These are phyloP conservation scores for Pseudopodoces humilis DNA, from an alignment of 2,113 vertebrate genomes.

Conservation along the genomic window DNA sequence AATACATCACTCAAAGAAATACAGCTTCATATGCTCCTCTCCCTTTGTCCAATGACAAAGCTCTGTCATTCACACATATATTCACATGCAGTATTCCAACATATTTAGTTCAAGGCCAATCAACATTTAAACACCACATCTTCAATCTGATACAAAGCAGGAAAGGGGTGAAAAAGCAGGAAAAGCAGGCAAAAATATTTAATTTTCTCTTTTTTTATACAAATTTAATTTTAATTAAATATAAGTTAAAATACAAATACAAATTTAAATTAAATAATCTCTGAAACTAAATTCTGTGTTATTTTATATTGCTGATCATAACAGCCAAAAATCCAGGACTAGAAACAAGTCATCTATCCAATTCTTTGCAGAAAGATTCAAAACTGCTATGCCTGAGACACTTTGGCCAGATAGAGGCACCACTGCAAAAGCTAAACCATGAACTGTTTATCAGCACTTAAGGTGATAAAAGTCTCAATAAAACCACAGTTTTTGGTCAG, in stretches of 20 bases:
- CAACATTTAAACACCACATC: background rate
- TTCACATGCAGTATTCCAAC: background rate
- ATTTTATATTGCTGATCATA: background rate
- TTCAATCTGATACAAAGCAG: background rate
- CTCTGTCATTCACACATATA: background rate
- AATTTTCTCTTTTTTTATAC: background rate
- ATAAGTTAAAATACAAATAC: too few species aligned
- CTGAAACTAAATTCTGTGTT: background rate
- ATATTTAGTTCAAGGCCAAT: background rate
- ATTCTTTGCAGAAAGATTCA: background rate
- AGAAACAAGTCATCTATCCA: background rate
- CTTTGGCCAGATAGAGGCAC: background rate
- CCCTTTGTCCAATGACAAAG: background rate
- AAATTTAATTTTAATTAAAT: background rate
- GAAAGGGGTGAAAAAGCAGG: background rate
- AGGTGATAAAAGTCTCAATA: background rate
- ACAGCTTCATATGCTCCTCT: background rate
- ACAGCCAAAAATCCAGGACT: background rate
- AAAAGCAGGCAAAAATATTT: background rate
- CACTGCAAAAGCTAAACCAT: background rate
- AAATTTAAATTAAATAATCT: background rate
- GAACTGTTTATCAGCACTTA: background rate
- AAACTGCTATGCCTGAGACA: background rate
- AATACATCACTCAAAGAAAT: background rate
- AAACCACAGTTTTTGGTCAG: background rate